Evolutionary conservation across 2,797 vertebrate genomes (phyloP).

Genomic region (Scolopax bukidnonensis): DNA sequence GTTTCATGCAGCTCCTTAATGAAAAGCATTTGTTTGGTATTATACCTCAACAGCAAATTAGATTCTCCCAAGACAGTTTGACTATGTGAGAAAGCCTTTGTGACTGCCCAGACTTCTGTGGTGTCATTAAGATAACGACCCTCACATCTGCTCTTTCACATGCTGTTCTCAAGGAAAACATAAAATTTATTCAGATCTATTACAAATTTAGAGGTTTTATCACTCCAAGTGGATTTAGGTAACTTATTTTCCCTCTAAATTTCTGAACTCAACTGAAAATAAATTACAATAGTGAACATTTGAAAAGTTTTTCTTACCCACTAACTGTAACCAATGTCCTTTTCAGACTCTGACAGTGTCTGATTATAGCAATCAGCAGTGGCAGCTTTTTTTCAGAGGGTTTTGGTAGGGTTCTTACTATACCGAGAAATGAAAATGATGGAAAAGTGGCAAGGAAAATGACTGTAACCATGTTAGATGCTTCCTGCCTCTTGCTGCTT

Average conservation of each 20-base stretch:
- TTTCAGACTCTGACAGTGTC: neutral
- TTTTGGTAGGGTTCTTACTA: neutral
- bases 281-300: neutral
- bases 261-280: neutral
- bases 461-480: neutral
- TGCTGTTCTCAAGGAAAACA: neutral
- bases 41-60: constrained; percentile 29
- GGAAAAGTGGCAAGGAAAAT: neutral
- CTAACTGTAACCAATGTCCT: neutral
- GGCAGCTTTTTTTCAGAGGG: neutral
- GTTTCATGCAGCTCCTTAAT: constrained; percentile 29
- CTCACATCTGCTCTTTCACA: neutral
- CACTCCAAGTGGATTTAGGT: neutral
- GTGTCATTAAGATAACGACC: neutral
- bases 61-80: constrained; percentile 28
- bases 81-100: neutral
- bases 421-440: neutral
- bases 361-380: neutral
- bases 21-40: constrained; percentile 62
- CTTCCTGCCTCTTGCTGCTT: neutral
- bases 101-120: neutral
- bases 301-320: neutral
- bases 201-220: neutral
- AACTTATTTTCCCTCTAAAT: neutral
- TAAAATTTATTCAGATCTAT: neutral